Conservation (phyloP, 2,113 vertebrate genomes). For the Chlamydotis undulata region DNA sequence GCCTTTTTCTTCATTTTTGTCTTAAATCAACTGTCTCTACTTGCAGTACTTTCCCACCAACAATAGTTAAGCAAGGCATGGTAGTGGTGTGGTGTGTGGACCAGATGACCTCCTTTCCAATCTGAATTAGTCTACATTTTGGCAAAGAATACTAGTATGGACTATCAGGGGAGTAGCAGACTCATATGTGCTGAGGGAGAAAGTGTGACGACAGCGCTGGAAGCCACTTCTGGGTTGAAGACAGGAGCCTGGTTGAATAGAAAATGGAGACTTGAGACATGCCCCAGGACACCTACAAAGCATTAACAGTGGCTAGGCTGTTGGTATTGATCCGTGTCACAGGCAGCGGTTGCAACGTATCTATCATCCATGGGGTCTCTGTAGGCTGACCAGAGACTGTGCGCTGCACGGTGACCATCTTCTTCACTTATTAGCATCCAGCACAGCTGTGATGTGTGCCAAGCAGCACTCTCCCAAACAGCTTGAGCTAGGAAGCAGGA, state of each 20-base stretch:
- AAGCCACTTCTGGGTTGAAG: background rate
- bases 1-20: background rate
- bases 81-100: background rate
- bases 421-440: background rate
- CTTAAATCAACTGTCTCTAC: background rate
- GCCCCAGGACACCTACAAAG: background rate
- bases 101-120: background rate
- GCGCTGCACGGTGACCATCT: background rate
- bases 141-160: background rate
- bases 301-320: background rate
- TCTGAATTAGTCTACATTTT: background rate
- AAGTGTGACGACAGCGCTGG: background rate
- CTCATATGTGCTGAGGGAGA: background rate
- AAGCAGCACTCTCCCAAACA: background rate
- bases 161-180: background rate
- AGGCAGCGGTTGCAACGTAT: background rate
- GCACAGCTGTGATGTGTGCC: background rate
- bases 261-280: background rate
- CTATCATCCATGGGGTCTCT: background rate
- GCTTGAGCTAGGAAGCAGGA: background rate
- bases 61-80: background rate
- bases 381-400: background rate
- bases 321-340: background rate
- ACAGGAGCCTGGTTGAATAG: background rate
- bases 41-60: background rate